phyloP scores from a whole-genome alignment of 1,140 invertebrate genomes.

The Venturia canescens region DNA sequence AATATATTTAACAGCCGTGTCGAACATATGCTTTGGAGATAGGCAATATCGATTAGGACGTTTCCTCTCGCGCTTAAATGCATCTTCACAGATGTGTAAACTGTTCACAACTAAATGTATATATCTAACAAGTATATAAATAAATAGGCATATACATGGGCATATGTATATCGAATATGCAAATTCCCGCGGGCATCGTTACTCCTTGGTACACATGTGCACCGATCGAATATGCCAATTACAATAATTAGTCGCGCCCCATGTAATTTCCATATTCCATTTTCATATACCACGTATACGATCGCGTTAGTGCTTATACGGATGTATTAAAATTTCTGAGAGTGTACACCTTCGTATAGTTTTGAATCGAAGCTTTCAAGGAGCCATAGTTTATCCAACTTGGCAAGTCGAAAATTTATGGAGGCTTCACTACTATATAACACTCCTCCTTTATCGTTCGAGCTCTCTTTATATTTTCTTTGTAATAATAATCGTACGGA shows the following conservation, averaged over 20 bases:
- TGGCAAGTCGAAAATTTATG: constrained; percentile 49
- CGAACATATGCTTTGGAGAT: constrained; percentile 52
- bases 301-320: constrained; percentile 19
- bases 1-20: constrained; percentile 46
- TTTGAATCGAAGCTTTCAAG: constrained; percentile 20
- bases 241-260: constrained; percentile 52
- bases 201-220: background rate
- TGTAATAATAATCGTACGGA: constrained; percentile 41
- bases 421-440: constrained; percentile 6
- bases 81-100: constrained; percentile 32
- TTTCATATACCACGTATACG: constrained; percentile 9
- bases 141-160: background rate
- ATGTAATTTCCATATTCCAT: constrained; percentile 47
- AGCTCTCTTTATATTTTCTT: constrained; percentile 8
- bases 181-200: constrained; percentile 32
- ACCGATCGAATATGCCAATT: constrained; percentile 47
- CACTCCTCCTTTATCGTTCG: constrained; percentile 28
- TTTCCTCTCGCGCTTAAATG: constrained; percentile 32
- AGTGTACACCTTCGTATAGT: background rate
- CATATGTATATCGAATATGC: background rate
- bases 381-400: constrained; percentile 48
- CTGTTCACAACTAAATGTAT: background rate
- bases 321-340: background rate
- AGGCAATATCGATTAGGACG: constrained; percentile 55
- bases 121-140: background rate